Evolutionary conservation across 2,888 invertebrate genomes (phyloP), one percentile per base, ranked within the genome.

Genomic region (Torymus texanus): DNA sequence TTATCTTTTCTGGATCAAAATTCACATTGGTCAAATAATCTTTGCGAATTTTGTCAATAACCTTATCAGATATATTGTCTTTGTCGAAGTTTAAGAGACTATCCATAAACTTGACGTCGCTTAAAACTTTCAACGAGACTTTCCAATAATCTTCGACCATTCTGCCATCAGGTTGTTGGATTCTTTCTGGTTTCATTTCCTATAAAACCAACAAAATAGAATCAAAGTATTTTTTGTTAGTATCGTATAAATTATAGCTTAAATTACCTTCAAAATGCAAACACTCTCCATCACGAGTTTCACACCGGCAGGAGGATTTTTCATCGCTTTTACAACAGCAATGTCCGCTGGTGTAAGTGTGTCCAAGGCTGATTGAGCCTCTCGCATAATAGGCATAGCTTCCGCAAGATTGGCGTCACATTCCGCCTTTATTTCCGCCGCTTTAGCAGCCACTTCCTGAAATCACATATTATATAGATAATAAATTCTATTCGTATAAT

Each of bases 301-400:
- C 10, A 99, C 95, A 21, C 95, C 96, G 83, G 94, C 93, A 0
- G 98, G 98, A 0, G 98, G 98, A 91, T 95, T 97, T 91, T 97
- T 98, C 98, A 99, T 98, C 0, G 97, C 95, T 90, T 97, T 98
- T 59, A 99, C 96, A 82, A 97, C 94, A 2, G 97, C 96, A 82
- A 99, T 97, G 88, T 97, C 98, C 75, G 95, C 93, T 2, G 95
- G 94, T 24, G 97, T 98, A 41, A 98, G 92, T 0, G 98, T 97
- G 85, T 98, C 95, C 2, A 98, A 91, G 0, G 98, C 97, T 0
- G 95, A 93, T 78, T 97, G 90, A 0, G 98, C 98, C 0, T 94
- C 92, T 88, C 97, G 95, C 72, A 98, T 91, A 78, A 97, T 96
- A 0, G 98, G 98, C 92, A 97, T 94, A 0, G 97, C 98, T 90